phyloP scores from a whole-genome alignment of 1,140 invertebrate genomes.

The Trichonephila clavipes region DNA sequence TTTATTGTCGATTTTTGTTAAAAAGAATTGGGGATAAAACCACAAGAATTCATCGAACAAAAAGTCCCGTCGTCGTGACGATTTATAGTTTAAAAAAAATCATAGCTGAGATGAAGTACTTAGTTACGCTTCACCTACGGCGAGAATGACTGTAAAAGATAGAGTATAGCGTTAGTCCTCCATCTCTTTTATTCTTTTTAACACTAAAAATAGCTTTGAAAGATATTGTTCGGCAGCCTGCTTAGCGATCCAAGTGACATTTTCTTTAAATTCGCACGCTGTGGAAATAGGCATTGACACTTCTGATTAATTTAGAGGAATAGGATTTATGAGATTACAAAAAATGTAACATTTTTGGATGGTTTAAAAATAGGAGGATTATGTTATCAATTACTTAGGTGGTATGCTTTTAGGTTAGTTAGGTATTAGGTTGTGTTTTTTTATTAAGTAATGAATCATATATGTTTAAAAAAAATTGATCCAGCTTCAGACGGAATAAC shows the following conservation, averaged over 20 bases:
- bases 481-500: too few species aligned
- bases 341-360: neutral
- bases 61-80: neutral
- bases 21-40: neutral
- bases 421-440: too few species aligned
- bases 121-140: conserved; percentile 8
- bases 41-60: neutral
- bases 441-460: too few species aligned
- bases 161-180: neutral
- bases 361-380: neutral
- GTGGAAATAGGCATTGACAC: neutral
- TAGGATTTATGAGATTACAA: neutral
- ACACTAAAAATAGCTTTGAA: neutral
- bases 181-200: neutral
- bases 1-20: neutral
- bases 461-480: too few species aligned
- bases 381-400: too few species aligned
- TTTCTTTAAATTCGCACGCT: neutral
- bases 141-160: conserved; percentile 44
- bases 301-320: neutral
- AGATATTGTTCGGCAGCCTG: neutral
- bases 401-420: too few species aligned
- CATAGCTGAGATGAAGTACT: neutral
- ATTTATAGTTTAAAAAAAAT: neutral
- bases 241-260: neutral